Evolutionary conservation across 2,113 vertebrate species (phyloP), one percentile per base, ranked within the genome.

Genomic region (human): DNA sequence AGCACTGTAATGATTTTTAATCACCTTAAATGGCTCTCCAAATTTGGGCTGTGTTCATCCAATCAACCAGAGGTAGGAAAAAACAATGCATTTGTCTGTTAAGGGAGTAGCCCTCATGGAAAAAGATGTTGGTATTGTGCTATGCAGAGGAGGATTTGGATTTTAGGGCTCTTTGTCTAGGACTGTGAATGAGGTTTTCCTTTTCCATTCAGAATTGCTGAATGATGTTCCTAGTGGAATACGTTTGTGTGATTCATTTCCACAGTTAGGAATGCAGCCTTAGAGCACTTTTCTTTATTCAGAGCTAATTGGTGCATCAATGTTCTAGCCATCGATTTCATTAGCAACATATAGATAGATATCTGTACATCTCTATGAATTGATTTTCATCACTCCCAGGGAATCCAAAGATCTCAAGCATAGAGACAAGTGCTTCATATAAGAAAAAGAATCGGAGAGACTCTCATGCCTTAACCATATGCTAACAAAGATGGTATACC

Each of bases 141-240:
- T 84, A 35, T 23, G 32, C 20, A 40, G 78, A 45, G 25, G 14
- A 93, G 16, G 40, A 79, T 61, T 32, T 43, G 6, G 30, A 79
- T 75, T 78, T 91, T 32, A 79, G 59, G 23, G 40, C 23, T 64
- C 32, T 80, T 87, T 94, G 40, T 89, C 55, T 61, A 88, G 40
- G 52, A 45, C 11, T 80, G 30, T 87, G 64, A 86, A 90, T 94
- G 72, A 90, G 55, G 23, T 90, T 87, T 95, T n/a, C 66, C 75
- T 86, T 92, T 11, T 66, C 23, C 32, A 95, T 94, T 90, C 61
- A 90, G 32, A 97, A 95, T 92, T 95, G 96, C 52, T 85, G 93
- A 90, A 0, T 72, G 52, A 79, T 3, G 13, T 92, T 95, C 80
- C 59, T 83, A n/a, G 45, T 27, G 52, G 40, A 82, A 86, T 55